Base-by-base conservation (phyloP, 2,888 invertebrate genomes). In the Pterostichus niger region DNA sequence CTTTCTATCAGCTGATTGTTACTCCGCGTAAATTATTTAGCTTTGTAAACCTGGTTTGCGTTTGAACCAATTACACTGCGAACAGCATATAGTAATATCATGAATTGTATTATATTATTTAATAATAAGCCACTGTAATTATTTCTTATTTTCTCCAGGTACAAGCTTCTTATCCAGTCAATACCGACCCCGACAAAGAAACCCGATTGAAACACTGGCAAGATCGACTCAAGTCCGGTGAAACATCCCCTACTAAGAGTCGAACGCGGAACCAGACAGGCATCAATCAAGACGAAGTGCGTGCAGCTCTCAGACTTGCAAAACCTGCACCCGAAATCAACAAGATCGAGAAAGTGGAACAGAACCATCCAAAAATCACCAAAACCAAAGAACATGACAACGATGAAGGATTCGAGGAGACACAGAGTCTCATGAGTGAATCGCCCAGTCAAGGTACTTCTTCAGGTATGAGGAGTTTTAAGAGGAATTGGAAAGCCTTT, bases 391-490 rank as follows among this genome's bases (percentile, higher is more conserved):
- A 95, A 85, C 94, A 94, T 85, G 96, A 97, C 86, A 95, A 96
- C 87, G 97, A 97, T 88, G 97, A 97, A 91, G 97, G 97, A 7
- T 97, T 97, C 87, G 97, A 97, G 88, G 97, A 97, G 90, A 96
- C 96, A 0, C 96, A 96, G 87, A 96, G 96, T 87, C 91, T 97
- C 77, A 95, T 96, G 87, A 96, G 96, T 0, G 96, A 96, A 88
- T 96, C 96, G 6, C 94, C 96, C 2, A 96, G 96, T 64, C 96
- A 96, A 86, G 96, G 96, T 59, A 95, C 96, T 1, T 96, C 96
- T 0, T 96, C 96, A 0, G 93, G 93, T 6, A 94, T 94, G 86
- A 95, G 13, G 88, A 17, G 88, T 88, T n/a, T n/a, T 5, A 10
- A 11, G 11, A 49, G 40, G 40, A 40, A 24, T 3, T 40, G 40